Evolutionary conservation across 1,140 invertebrate genomes (phyloP), one percentile per base, ranked within the genome.

Genomic region (Brachionus rubens): DNA sequence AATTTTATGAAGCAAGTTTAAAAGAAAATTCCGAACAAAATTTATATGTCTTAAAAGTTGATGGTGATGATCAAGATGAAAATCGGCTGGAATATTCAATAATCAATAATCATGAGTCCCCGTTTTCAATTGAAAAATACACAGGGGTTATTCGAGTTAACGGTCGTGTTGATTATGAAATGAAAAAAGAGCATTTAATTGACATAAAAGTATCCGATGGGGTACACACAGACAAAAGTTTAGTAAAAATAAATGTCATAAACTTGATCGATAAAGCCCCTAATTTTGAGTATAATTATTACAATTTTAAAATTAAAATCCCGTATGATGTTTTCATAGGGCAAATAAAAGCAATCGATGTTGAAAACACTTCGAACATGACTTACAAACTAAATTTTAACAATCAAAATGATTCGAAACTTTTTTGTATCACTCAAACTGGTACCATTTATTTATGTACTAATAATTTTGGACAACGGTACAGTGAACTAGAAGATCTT

Each of bases 261-360:
- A 72, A 72, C 41, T 30, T 50, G 5, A 26, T 72, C 0, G 68
- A 72, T 36, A 72, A 72, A 41, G 28, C 68, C 6, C 68, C 68
- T 12, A 50, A 24, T 52, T 72, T 72, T 26, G 47, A 72, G 6
- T 72, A 72, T 33, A 54, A 72, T n/a, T 50, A 36, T 33, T 72
- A 72, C 12, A 48, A 48, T 48, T 72, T 72, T 41, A 72, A 72
- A 26, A 48, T 72, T 19, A 72, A 54, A 48, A 48, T 72, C 19
- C 68, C 68, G 5, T 40, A 48, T 16, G 68, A 72, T 54, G 68
- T 72, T 12, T 72, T 40, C 68, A 54, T 72, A 7, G 68, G 68
- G 10, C 46, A 48, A 50, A 36, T 72, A 21, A 72, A 40, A 24
- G 68, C 68, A 1, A 10, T 7, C 4, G 68, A 72, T 72, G 46